These are phyloP conservation scores for Diaprepes abbreviatus DNA, from an alignment of 2,888 invertebrate genomes.

Conservation along the genomic window DNA sequence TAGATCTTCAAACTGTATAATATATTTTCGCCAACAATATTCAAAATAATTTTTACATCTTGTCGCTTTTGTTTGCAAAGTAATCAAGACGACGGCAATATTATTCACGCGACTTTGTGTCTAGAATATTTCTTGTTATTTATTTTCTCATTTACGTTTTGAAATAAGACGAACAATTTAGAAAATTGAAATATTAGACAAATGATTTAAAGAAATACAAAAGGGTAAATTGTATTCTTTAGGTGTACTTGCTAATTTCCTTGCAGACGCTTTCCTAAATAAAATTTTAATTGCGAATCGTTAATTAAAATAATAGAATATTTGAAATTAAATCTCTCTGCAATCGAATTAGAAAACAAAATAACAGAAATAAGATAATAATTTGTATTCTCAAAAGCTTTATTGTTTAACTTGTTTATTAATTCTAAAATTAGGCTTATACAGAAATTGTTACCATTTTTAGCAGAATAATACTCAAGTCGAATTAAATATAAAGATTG, in stretches of 20 bases:
- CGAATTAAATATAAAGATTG: no score
- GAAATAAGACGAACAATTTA: neutral
- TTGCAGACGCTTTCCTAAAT: neutral
- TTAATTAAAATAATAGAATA: no score
- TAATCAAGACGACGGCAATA: neutral
- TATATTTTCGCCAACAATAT: neutral
- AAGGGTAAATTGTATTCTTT: neutral
- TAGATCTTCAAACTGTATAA: neutral
- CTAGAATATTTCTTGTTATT: neutral
- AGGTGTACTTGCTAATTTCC: neutral
- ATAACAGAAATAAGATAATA: no score
- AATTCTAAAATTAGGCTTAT: no score
- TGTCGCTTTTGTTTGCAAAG: neutral
- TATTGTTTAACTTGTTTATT: no score
- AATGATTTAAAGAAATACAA: neutral
- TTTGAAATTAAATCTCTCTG: no score
- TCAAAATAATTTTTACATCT: neutral
- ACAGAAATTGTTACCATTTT: no score
- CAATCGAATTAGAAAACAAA: no score
- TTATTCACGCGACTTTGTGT: neutral
- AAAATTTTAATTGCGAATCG: neutral
- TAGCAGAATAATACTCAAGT: no score
- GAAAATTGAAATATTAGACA: neutral
- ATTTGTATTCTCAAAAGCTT: no score
- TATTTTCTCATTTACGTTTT: neutral